A percentile compares a stretch with the other conserved stretches of the same genome.
phyloP scores from a whole-genome alignment of 1,140 invertebrate species.

The Formica selysi region DNA sequence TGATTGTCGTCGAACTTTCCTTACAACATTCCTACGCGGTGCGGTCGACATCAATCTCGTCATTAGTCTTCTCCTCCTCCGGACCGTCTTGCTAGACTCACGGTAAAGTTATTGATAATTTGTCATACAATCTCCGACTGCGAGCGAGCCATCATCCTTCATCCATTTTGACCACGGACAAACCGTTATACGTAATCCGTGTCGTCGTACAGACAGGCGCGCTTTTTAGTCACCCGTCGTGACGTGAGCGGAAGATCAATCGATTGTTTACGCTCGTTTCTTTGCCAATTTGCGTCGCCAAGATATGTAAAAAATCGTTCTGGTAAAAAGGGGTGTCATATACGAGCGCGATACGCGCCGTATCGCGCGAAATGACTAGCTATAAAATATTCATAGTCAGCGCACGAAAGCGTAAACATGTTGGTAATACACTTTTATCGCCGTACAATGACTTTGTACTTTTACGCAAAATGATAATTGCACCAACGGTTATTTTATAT shows the following conservation, averaged over 20 bases:
- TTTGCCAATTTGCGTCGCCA: neutral
- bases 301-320: slow-evolving; percentile 22
- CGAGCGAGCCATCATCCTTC: slow-evolving; percentile 67
- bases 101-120: slow-evolving; percentile 79
- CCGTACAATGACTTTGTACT: neutral
- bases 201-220: slow-evolving; percentile 44
- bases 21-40: slow-evolving; percentile 68
- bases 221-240: slow-evolving; percentile 55
- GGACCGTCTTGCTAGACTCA: slow-evolving; percentile 73
- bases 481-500: neutral
- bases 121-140: slow-evolving; percentile 76
- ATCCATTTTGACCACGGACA: slow-evolving; percentile 57
- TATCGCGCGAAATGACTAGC: neutral
- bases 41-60: slow-evolving; percentile 77
- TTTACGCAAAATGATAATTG: neutral
- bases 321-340: neutral
- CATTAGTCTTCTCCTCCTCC: slow-evolving; percentile 79
- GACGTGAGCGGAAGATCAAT: slow-evolving; percentile 54
- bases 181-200: slow-evolving; percentile 66
- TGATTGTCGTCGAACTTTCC: slow-evolving; percentile 65
- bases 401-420: neutral
- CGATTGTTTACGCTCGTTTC: slow-evolving; percentile 37
- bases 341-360: neutral
- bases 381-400: slow-evolving; percentile 12
- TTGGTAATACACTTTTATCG: neutral